A percentile compares a stretch with the other conserved stretches of the same genome.
Conservation (phyloP, 2,797 vertebrate species). For the Schizopygopsis malacanthus region DNA sequence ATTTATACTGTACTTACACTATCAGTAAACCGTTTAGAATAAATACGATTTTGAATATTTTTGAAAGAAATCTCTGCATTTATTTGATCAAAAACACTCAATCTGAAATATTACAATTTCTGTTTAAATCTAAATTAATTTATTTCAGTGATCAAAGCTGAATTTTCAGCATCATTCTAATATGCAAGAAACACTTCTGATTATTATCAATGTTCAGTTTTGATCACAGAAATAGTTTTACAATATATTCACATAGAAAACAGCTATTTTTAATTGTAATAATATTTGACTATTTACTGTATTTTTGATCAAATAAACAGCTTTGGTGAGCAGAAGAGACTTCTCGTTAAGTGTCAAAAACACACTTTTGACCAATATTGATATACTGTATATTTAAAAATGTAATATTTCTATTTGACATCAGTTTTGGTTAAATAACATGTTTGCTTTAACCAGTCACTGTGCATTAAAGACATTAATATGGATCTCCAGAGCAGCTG, state of each 20-base stretch:
- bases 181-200: not conserved
- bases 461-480: not conserved
- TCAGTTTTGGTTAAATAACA: not conserved
- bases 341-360: too few species aligned
- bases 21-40: not conserved
- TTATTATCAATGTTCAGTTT: not conserved
- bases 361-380: not conserved
- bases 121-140: not conserved
- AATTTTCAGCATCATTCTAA: not conserved
- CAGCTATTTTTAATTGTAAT: not conserved
- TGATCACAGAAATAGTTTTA: not conserved
- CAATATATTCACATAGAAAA: not conserved
- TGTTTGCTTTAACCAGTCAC: too few species aligned
- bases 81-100: not conserved
- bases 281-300: not conserved
- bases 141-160: not conserved
- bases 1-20: not conserved
- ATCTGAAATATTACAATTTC: not conserved
- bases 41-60: not conserved
- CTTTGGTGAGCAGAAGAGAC: not conserved
- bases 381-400: too few species aligned
- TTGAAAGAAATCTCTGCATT: not conserved
- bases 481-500: not conserved
- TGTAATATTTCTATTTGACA: not conserved
- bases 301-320: not conserved